Percentiles rank a stretch among this genome's conserved stretches.
These are phyloP conservation scores for Operophtera brumata DNA, from an alignment of 2,888 invertebrate species.

Conservation along the genomic window DNA sequence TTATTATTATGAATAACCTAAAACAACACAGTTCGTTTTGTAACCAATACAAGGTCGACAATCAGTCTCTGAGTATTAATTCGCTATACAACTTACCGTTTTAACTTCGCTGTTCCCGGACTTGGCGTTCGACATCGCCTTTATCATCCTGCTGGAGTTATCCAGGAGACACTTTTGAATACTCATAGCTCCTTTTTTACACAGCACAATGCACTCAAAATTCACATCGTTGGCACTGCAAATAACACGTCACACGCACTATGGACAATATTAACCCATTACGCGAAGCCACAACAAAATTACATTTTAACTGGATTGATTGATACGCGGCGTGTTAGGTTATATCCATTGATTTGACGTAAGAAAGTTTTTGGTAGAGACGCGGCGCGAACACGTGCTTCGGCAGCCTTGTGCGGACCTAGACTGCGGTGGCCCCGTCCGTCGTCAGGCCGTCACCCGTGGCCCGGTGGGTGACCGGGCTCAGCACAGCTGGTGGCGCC, in stretches of 20 bases:
- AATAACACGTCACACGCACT: slow-evolving; percentile 54
- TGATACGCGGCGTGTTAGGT: slow-evolving; percentile 67
- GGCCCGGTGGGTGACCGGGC: slow-evolving; percentile 33
- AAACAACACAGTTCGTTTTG: slow-evolving; percentile 20
- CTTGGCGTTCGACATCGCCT: slow-evolving; percentile 76
- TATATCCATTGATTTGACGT: slow-evolving; percentile 81
- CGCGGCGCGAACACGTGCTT: slow-evolving; percentile 46
- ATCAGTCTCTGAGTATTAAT: slow-evolving; percentile 16
- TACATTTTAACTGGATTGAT: slow-evolving; percentile 59
- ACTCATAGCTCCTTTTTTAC: slow-evolving; percentile 68
- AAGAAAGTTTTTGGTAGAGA: slow-evolving; percentile 70
- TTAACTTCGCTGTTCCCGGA: slow-evolving; percentile 68
- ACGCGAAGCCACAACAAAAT: slow-evolving; percentile 50
- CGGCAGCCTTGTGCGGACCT: slow-evolving; percentile 42
- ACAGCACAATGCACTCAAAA: slow-evolving; percentile 52
- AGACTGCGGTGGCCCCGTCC: slow-evolving; percentile 51
- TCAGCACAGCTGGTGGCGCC: slow-evolving; percentile 55
- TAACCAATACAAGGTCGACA: slow-evolving; percentile 39
- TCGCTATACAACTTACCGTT: slow-evolving; percentile 56
- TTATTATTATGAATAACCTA: slow-evolving; percentile 27
- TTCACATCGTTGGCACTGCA: slow-evolving; percentile 66
- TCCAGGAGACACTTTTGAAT: slow-evolving; percentile 78
- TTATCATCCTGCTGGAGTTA: slow-evolving; percentile 78
- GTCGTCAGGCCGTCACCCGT: too few relatives aligned
- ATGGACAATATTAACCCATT: slow-evolving; percentile 50